Evolutionary conservation across 2,113 vertebrate genomes (phyloP).

Genomic region (Spea bombifrons): DNA sequence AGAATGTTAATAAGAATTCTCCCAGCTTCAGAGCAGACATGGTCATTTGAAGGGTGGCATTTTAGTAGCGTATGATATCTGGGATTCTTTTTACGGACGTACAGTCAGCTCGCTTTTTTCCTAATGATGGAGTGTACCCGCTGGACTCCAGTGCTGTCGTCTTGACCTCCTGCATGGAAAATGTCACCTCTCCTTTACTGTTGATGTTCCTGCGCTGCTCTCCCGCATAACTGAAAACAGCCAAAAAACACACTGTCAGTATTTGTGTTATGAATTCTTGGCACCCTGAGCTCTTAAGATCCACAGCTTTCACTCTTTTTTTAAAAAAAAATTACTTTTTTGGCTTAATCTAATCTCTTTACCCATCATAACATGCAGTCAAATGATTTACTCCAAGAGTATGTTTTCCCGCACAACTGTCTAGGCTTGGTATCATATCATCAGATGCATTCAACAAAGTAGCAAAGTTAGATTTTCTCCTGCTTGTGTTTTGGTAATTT

Average conservation of each 20-base stretch:
- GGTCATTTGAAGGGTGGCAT: slow-evolving; percentile 4
- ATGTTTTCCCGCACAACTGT: background rate
- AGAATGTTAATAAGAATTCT: background rate
- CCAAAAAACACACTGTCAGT: background rate
- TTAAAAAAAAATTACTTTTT: background rate
- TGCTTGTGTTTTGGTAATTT: background rate
- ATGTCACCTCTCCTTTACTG: background rate
- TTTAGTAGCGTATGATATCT: background rate
- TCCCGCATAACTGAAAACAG: background rate
- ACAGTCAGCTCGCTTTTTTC: background rate
- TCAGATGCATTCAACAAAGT: background rate
- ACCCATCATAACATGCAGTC: background rate
- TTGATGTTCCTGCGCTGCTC: background rate
- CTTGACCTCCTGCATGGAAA: background rate
- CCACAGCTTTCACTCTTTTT: background rate
- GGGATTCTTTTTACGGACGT: background rate
- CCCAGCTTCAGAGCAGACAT: background rate
- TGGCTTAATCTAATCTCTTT: background rate
- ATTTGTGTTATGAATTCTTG: too few species aligned
- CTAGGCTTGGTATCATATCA: background rate
- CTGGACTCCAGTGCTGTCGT: background rate
- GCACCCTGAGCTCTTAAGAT: too few species aligned
- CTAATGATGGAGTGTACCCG: background rate
- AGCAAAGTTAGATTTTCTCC: background rate
- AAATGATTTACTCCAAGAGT: background rate